Evolutionary conservation across 2,888 invertebrate species (phyloP).

Genomic region (Brachylomia viminalis): DNA sequence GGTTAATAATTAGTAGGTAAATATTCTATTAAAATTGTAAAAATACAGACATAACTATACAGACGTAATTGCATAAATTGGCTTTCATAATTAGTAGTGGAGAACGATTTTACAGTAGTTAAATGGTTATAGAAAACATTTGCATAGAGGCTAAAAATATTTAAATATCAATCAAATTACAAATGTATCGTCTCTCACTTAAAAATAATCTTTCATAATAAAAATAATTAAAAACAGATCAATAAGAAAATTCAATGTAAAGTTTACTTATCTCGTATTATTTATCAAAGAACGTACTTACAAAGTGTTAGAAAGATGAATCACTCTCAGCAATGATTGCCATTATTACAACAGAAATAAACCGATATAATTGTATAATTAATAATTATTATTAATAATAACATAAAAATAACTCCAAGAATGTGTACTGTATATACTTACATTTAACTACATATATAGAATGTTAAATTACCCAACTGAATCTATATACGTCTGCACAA

Average conservation of each 20-base stretch:
- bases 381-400: constrained; percentile 22
- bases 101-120: constrained; percentile 12
- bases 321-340: constrained; percentile 56
- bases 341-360: constrained; percentile 34
- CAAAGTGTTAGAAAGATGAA: constrained; percentile 60
- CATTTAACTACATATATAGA: constrained; percentile 20
- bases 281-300: constrained; percentile 56
- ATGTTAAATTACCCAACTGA: constrained; percentile 12
- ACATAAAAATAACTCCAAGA: constrained; percentile 29
- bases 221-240: constrained; percentile 44
- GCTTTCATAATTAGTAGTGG: not conserved
- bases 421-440: constrained; percentile 18
- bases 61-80: constrained; percentile 1
- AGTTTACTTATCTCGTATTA: constrained; percentile 58
- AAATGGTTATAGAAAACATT: constrained; percentile 7
- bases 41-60: constrained; percentile 27
- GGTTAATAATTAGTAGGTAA: not conserved
- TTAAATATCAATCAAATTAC: constrained; percentile 39
- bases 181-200: constrained; percentile 19
- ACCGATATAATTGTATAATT: constrained; percentile 23
- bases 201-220: constrained; percentile 20
- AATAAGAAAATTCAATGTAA: constrained; percentile 69
- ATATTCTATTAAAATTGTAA: constrained; percentile 8
- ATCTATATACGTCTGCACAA: constrained; percentile 3
- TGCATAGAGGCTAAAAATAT: not conserved